phyloP scores from a whole-genome alignment of 2,113 vertebrate species.

The Centropristis striata region DNA sequence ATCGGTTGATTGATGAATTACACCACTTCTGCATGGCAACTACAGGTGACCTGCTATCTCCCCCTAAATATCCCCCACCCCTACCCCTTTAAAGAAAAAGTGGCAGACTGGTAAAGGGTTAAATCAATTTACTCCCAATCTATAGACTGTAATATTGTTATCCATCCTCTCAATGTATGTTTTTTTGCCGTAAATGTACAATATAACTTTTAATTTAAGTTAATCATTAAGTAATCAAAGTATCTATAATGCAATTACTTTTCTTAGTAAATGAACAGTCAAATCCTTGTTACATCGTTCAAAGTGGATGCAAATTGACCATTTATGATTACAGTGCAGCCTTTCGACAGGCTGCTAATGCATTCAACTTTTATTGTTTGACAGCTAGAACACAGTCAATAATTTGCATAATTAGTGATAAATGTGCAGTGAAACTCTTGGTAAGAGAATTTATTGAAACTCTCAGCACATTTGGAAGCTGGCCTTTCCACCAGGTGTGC shows the following conservation, averaged over 20 bases:
- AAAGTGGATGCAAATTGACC: constrained; percentile 29
- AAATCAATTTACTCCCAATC: background rate
- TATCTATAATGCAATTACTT: background rate
- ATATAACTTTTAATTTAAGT: background rate
- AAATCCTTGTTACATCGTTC: constrained; percentile 19
- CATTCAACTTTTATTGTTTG: background rate
- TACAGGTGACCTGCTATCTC: too few relatives aligned
- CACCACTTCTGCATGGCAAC: too few relatives aligned
- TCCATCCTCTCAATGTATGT: background rate
- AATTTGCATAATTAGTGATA: constrained; percentile 20
- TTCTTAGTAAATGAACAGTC: constrained; percentile 8
- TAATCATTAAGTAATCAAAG: constrained; percentile 1
- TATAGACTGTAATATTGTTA: background rate
- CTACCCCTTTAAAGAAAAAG: too few relatives aligned
- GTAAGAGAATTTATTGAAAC: constrained; percentile 2
- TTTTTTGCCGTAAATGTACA: background rate
- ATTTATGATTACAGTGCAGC: constrained; percentile 8
- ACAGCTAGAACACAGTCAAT: background rate
- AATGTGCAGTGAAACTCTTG: background rate
- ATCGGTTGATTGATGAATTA: too few relatives aligned
- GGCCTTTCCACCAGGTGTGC: background rate
- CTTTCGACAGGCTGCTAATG: background rate
- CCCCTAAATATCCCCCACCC: too few relatives aligned
- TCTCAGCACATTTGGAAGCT: constrained; percentile 7
- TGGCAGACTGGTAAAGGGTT: too few relatives aligned